phyloP scores from a whole-genome alignment of 2,113 vertebrate species.

The Otolemur garnettii region DNA sequence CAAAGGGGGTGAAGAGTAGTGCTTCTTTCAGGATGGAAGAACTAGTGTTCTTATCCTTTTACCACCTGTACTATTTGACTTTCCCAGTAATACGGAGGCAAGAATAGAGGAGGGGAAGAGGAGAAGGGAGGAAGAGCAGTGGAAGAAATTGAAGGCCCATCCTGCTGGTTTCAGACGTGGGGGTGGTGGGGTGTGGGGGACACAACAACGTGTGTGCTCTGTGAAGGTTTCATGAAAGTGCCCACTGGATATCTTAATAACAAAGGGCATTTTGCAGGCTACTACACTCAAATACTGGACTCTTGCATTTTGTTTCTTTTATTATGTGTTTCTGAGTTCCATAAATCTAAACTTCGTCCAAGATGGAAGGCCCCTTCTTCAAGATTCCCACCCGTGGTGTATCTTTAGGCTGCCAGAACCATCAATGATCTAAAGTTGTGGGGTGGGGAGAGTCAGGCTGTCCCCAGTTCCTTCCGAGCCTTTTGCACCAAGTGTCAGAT shows the following conservation, averaged over 20 bases:
- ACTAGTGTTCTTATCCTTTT: not conserved
- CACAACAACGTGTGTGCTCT: no score
- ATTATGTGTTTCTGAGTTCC: not conserved
- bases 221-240: not conserved
- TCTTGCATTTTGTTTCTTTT: conserved; percentile 7
- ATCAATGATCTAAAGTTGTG: not conserved
- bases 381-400: not conserved
- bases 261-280: not conserved
- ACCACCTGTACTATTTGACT: not conserved
- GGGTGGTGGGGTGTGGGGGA: no score
- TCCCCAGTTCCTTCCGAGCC: not conserved
- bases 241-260: not conserved
- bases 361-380: not conserved
- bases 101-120: not conserved
- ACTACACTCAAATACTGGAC: not conserved
- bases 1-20: not conserved
- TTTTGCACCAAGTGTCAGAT: not conserved
- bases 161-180: not conserved
- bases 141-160: not conserved
- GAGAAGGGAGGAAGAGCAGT: not conserved
- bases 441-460: not conserved
- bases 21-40: not conserved
- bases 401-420: not conserved
- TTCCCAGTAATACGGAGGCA: not conserved
- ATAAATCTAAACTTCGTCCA: not conserved